Evolutionary conservation across 1,140 invertebrate genomes (phyloP).

Genomic region (Drosophila sp.): DNA sequence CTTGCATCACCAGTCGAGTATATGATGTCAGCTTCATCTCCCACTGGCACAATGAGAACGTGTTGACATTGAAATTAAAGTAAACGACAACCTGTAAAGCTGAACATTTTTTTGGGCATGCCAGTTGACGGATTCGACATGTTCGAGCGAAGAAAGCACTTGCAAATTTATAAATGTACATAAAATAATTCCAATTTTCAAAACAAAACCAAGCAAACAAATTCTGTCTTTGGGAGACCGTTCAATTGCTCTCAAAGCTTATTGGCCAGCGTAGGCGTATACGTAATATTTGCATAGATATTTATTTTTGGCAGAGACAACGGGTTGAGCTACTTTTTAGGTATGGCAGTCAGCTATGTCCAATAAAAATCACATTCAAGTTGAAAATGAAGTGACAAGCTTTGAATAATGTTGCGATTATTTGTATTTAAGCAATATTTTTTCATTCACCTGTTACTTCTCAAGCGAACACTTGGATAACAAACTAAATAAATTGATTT

Average conservation of each 20-base stretch:
- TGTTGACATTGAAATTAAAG: slow-evolving; percentile 55
- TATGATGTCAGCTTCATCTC: slow-evolving; percentile 66
- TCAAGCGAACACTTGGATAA: too few species aligned
- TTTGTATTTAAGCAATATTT: background rate
- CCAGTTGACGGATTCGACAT: slow-evolving; percentile 3
- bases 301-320: slow-evolving; percentile 15
- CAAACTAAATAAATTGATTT: background rate
- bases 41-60: slow-evolving; percentile 23
- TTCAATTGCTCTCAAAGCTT: too few species aligned
- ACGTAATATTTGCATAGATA: slow-evolving; percentile 27
- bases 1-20: slow-evolving; percentile 25
- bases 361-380: slow-evolving; percentile 61
- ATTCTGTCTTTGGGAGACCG: background rate
- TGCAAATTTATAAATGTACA: background rate
- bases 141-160: slow-evolving; percentile 16
- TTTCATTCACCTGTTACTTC: slow-evolving; percentile 12
- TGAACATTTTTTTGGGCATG: slow-evolving; percentile 40
- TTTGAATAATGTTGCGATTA: slow-evolving; percentile 27
- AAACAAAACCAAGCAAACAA: background rate
- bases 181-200: background rate
- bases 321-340: slow-evolving; percentile 44
- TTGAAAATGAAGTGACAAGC: slow-evolving; percentile 24
- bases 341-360: slow-evolving; percentile 51
- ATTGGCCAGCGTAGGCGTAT: slow-evolving; percentile 34
- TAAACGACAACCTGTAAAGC: slow-evolving; percentile 21